Conservation (phyloP, 2,888 invertebrate genomes). For the Abrostola tripartita region DNA sequence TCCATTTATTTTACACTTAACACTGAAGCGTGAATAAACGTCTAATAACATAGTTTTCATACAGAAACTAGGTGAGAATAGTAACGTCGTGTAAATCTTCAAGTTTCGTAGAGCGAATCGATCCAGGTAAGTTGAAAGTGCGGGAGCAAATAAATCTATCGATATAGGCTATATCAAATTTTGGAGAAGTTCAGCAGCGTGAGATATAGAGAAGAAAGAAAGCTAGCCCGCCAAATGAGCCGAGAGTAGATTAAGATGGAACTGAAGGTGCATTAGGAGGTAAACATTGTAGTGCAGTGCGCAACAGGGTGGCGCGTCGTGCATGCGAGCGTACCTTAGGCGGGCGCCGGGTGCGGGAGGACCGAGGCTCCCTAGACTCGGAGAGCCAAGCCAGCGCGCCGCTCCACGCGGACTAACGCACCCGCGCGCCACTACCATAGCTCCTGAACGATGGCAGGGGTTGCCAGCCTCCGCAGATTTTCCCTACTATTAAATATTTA, state of each 20-base stretch:
- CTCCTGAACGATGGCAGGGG: slow-evolving; percentile 60
- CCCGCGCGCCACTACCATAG: slow-evolving; percentile 49
- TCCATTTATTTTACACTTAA: slow-evolving; percentile 30
- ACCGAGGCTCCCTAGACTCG: slow-evolving; percentile 59
- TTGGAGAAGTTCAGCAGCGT: slow-evolving; percentile 41
- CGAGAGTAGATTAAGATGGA: slow-evolving; percentile 60
- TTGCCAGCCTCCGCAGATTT: slow-evolving; percentile 56
- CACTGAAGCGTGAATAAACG: slow-evolving; percentile 31
- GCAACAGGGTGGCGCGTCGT: slow-evolving; percentile 80
- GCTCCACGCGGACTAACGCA: slow-evolving; percentile 83
- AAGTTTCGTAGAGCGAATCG: slow-evolving; percentile 44
- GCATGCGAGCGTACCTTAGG: slow-evolving; percentile 74
- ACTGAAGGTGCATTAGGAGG: slow-evolving; percentile 58
- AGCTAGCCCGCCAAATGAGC: slow-evolving; percentile 56
- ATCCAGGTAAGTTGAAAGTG: slow-evolving; percentile 51
- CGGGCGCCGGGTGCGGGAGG: slow-evolving; percentile 75
- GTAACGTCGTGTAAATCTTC: slow-evolving; percentile 37
- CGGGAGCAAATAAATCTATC: slow-evolving; percentile 42
- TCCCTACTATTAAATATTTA: slow-evolving; percentile 1
- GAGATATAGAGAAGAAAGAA: slow-evolving; percentile 48
- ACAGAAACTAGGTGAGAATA: slow-evolving; percentile 9
- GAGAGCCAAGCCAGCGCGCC: slow-evolving; percentile 75
- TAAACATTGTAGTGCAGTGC: slow-evolving; percentile 83
- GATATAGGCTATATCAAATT: slow-evolving; percentile 29
- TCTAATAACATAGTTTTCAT: slow-evolving; percentile 28